A percentile compares a stretch with the other conserved stretches of the same genome.
Evolutionary conservation across 2,888 invertebrate species (phyloP).

Genomic region (Hoplodrina blanda): DNA sequence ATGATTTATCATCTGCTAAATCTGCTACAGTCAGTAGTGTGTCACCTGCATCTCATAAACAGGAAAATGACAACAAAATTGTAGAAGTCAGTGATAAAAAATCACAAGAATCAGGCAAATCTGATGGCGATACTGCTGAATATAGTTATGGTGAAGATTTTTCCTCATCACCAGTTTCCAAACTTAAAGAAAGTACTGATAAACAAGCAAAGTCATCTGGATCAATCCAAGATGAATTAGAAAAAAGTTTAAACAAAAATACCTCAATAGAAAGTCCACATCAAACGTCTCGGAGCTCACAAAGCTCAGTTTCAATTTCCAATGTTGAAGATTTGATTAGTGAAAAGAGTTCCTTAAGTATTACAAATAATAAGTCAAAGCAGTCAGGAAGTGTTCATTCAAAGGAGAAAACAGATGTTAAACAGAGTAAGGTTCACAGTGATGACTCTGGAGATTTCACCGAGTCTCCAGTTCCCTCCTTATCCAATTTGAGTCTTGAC

Average conservation of each 20-base stretch:
- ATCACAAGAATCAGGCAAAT: constrained; percentile 70
- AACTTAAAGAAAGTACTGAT: constrained; percentile 67
- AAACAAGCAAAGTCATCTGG: constrained; percentile 53
- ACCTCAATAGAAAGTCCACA: constrained; percentile 71
- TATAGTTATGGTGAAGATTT: constrained; percentile 86
- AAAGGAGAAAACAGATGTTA: constrained; percentile 65
- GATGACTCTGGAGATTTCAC: constrained; percentile 86
- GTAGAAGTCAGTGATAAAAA: constrained; percentile 63
- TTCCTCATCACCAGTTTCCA: constrained; percentile 74
- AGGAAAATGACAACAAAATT: constrained; percentile 66
- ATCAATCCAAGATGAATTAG: constrained; percentile 59
- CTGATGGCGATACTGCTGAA: constrained; percentile 78
- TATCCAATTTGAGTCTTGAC: constrained; percentile 87
- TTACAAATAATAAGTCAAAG: constrained; percentile 66
- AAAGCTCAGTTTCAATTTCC: constrained; percentile 85
- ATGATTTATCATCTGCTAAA: constrained; percentile 63
- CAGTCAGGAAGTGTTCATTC: constrained; percentile 61
- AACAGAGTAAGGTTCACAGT: constrained; percentile 72
- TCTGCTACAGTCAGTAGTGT: constrained; percentile 71
- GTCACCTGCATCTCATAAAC: constrained; percentile 70
- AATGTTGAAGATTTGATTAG: constrained; percentile 87
- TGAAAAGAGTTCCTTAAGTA: constrained; percentile 78
- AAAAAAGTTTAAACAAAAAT: constrained; percentile 68
- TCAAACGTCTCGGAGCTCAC: constrained; percentile 79
- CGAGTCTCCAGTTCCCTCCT: constrained; percentile 84